Conservation (phyloP, 1,140 invertebrate species). For the Calliopsis andreniformis region DNA sequence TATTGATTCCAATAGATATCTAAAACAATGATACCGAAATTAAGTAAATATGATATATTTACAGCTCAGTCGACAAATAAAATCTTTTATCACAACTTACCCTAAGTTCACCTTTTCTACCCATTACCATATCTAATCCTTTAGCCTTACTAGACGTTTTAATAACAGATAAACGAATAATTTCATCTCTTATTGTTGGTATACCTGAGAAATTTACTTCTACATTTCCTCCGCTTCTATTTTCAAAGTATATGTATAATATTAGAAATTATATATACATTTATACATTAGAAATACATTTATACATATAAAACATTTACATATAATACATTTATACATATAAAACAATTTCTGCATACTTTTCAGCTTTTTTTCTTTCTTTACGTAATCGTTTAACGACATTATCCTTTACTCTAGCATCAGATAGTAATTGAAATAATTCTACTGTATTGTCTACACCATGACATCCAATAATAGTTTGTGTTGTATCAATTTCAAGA, state of each 20-base stretch:
- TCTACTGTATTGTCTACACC: constrained; percentile 92
- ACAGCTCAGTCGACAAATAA: too few species aligned
- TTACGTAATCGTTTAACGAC: constrained; percentile 90
- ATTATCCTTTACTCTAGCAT: constrained; percentile 87
- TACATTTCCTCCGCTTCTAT: constrained; percentile 72
- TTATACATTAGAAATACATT: too few species aligned
- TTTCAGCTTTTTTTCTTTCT: constrained; percentile 83
- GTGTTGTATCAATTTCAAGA: constrained; percentile 85
- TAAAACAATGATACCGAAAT: constrained; percentile 57
- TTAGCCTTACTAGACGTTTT: constrained; percentile 87
- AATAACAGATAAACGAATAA: constrained; percentile 86
- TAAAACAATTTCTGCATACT: constrained; percentile 77
- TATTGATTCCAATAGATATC: constrained; percentile 82
- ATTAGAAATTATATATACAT: not conserved
- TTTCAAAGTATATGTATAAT: constrained; percentile 12
- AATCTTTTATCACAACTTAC: constrained; percentile 73
- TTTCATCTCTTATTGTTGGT: constrained; percentile 87
- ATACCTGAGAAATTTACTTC: constrained; percentile 68
- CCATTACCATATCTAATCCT: constrained; percentile 85
- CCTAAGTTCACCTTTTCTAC: constrained; percentile 86
- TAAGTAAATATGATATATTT: not conserved
- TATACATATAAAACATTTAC: not conserved
- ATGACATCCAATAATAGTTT: constrained; percentile 90
- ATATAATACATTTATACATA: not conserved
- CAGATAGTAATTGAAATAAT: constrained; percentile 89